phyloP scores from a whole-genome alignment of 2,113 vertebrate genomes.

The Syrmaticus mikado region DNA sequence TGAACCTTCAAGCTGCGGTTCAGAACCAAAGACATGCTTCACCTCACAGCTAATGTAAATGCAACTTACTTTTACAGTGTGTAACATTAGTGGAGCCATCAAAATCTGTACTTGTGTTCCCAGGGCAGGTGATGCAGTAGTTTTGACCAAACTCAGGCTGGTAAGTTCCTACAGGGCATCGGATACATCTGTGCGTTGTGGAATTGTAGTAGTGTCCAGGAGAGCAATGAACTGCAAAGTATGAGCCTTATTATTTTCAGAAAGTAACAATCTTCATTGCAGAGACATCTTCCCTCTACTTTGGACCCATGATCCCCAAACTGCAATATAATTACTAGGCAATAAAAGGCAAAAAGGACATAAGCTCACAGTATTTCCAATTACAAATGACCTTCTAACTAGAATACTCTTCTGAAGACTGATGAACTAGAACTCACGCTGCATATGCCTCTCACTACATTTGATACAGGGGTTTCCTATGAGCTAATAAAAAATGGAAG shows the following conservation, averaged over 20 bases:
- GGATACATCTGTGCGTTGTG: slow-evolving; percentile 81
- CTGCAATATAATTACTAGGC: background rate
- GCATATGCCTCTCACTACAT: background rate
- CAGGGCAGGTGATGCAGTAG: slow-evolving; percentile 83
- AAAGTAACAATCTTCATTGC: background rate
- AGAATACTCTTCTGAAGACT: background rate
- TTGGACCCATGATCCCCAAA: background rate
- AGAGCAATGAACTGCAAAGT: slow-evolving; percentile 82
- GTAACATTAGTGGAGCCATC: slow-evolving; percentile 86
- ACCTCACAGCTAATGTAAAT: fast-evolving
- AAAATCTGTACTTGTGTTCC: slow-evolving; percentile 86
- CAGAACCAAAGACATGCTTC: background rate
- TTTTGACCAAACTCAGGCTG: slow-evolving; percentile 87
- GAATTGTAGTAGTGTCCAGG: slow-evolving; percentile 86
- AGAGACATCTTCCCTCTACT: background rate
- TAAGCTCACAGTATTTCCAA: background rate
- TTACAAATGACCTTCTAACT: background rate
- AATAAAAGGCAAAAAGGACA: background rate
- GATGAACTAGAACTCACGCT: fast-evolving
- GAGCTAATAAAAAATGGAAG: background rate
- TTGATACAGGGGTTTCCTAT: background rate
- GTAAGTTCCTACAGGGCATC: slow-evolving; percentile 82
- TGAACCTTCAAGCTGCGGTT: background rate
- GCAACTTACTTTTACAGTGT: slow-evolving; percentile 84
- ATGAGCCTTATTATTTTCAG: background rate